A percentile compares a stretch with the other conserved stretches of the same genome.
These are phyloP conservation scores for Macroteleia sp. DNA, from an alignment of 2,888 invertebrate genomes.

Conservation along the genomic window DNA sequence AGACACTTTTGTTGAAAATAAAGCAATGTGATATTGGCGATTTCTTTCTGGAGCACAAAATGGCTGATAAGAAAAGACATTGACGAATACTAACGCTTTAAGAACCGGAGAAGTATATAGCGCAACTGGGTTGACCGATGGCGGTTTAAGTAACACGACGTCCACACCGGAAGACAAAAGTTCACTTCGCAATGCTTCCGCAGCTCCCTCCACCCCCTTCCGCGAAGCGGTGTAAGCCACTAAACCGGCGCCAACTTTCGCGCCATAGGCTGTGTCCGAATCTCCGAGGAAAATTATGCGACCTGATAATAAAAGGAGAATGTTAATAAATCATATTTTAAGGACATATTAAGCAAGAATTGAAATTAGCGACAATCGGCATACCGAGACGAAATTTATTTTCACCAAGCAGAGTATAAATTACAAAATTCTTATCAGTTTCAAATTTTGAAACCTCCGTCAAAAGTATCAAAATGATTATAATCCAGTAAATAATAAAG, in stretches of 20 bases:
- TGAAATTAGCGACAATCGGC: conserved; percentile 40
- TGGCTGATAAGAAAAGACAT: too few species aligned
- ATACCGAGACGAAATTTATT: conserved; percentile 26
- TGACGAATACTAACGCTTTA: conserved; percentile 74
- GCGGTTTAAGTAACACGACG: conserved; percentile 90
- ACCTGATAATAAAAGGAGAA: conserved; percentile 67
- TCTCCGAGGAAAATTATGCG: conserved; percentile 78
- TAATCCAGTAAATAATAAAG: too few species aligned
- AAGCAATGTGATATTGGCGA: too few species aligned
- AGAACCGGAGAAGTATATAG: conserved; percentile 76
- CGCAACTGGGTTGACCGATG: conserved; percentile 76
- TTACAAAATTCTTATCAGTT: neutral
- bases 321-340: conserved; percentile 48
- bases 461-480: too few species aligned
- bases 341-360: conserved; percentile 43
- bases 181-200: conserved; percentile 89
- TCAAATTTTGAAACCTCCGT: neutral
- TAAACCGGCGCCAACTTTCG: conserved; percentile 84
- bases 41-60: too few species aligned
- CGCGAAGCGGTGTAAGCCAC: conserved; percentile 87
- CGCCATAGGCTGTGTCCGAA: conserved; percentile 81
- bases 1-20: too few species aligned
- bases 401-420: neutral
- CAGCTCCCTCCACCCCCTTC: conserved; percentile 92
- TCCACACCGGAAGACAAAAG: conserved; percentile 89